A percentile compares a stretch with the other conserved stretches of the same genome.
These are phyloP conservation scores for Alectoris magna DNA, from an alignment of 2,797 vertebrate genomes.

Conservation along the genomic window DNA sequence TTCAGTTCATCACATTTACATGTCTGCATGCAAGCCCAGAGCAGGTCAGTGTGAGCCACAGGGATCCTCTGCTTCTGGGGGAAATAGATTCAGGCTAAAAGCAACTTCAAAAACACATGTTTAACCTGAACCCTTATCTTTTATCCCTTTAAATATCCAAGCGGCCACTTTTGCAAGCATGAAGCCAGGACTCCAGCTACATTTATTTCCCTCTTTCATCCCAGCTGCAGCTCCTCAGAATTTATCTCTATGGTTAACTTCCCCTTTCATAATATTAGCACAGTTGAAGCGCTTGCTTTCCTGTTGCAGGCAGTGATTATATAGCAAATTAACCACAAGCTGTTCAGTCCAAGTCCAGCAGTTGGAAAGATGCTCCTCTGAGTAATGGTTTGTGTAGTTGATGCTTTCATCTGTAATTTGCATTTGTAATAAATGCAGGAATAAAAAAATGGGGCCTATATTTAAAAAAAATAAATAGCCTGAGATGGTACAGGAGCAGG, in stretches of 20 bases:
- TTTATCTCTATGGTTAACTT: slow-evolving; percentile 82
- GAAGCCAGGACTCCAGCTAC: slow-evolving; percentile 66
- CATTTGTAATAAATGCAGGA: slow-evolving; percentile 81
- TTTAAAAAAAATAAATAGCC: slow-evolving; percentile 55
- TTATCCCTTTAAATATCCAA: slow-evolving; percentile 73
- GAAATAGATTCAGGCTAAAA: slow-evolving; percentile 4
- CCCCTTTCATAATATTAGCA: slow-evolving; percentile 85
- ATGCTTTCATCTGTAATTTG: slow-evolving; percentile 84
- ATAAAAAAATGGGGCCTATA: slow-evolving; percentile 76
- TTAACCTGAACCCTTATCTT: slow-evolving; percentile 67
- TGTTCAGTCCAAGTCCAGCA: slow-evolving; percentile 82
- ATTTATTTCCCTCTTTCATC: slow-evolving; percentile 75
- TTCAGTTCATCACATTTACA: neutral
- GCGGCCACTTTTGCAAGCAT: slow-evolving; percentile 60
- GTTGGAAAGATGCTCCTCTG: slow-evolving; percentile 82
- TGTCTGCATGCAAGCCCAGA: neutral
- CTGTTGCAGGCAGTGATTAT: slow-evolving; percentile 84
- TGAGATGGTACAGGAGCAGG: slow-evolving; percentile 20
- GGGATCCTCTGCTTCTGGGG: slow-evolving; percentile 54
- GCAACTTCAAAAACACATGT: slow-evolving; percentile 60
- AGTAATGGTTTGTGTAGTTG: slow-evolving; percentile 84
- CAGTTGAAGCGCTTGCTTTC: slow-evolving; percentile 78
- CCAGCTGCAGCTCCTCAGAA: slow-evolving; percentile 77
- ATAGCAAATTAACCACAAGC: slow-evolving; percentile 87
- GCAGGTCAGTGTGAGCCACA: slow-evolving; percentile 40